A percentile compares a stretch with the other conserved stretches of the same genome.
phyloP scores from a whole-genome alignment of 2,888 invertebrate species.

The Subacronicta megacephala region DNA sequence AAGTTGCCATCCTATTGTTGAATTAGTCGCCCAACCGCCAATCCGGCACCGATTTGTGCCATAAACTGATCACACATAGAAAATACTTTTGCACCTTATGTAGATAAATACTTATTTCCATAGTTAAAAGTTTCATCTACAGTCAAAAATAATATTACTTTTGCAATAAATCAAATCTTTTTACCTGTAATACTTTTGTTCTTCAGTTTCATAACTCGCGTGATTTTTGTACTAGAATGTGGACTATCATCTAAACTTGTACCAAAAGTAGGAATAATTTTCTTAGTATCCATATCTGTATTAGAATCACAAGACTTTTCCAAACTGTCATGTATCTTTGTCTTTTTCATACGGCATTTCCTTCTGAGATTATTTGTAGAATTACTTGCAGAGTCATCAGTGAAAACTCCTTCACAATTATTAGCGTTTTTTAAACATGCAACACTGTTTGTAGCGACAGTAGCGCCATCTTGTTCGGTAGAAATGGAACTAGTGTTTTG shows the following conservation, averaged over 20 bases:
- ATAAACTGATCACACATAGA: too few relatives aligned
- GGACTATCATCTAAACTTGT: neutral
- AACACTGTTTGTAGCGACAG: neutral
- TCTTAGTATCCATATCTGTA: too few relatives aligned
- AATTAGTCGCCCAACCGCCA: too few relatives aligned
- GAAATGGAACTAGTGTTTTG: neutral
- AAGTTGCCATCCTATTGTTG: too few relatives aligned
- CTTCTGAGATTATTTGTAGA: neutral
- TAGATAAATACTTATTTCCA: too few relatives aligned
- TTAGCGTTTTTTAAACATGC: neutral
- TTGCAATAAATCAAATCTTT: too few relatives aligned
- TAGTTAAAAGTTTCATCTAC: too few relatives aligned
- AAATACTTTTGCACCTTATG: too few relatives aligned
- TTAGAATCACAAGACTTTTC: neutral
- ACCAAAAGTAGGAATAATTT: neutral
- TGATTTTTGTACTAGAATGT: neutral
- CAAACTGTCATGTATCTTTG: neutral
- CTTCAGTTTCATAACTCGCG: neutral
- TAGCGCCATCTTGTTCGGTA: neutral
- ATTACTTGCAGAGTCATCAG: neutral
- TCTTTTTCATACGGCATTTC: neutral
- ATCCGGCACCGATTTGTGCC: too few relatives aligned
- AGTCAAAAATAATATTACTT: too few relatives aligned
- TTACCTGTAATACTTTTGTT: slow-evolving; percentile 15
- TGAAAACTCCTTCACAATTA: neutral